A percentile compares a stretch with the other conserved stretches of the same genome.
phyloP scores from a whole-genome alignment of 2,888 invertebrate species.

The Blastobasis adustella region DNA sequence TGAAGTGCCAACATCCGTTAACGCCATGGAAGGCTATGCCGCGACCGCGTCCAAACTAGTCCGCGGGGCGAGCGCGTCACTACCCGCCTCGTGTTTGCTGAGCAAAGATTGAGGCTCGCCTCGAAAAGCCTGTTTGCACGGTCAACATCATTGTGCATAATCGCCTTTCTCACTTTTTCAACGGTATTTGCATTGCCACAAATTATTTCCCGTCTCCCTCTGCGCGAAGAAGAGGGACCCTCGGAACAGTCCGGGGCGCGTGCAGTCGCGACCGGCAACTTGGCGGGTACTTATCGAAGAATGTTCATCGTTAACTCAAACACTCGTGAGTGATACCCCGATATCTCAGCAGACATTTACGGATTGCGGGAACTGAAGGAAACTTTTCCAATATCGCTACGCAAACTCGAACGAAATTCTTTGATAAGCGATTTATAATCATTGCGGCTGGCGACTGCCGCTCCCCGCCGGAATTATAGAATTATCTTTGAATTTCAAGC shows the following conservation, averaged over 20 bases:
- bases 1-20: no score
- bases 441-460: slow-evolving; percentile 30
- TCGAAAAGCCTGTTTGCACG: slow-evolving; percentile 39
- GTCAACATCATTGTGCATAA: slow-evolving; percentile 57
- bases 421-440: slow-evolving; percentile 68
- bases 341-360: slow-evolving; percentile 46
- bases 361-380: slow-evolving; percentile 35
- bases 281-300: slow-evolving; percentile 15
- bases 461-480: slow-evolving; percentile 37
- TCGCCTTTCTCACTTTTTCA: slow-evolving; percentile 48
- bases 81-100: slow-evolving; percentile 31
- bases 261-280: no score
- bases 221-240: no score
- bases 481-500: slow-evolving; percentile 29
- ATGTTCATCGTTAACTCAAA: slow-evolving; percentile 29
- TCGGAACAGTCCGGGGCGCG: no score
- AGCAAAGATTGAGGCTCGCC: slow-evolving; percentile 43
- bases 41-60: no score
- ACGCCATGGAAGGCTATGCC: no score
- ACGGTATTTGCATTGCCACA: slow-evolving; percentile 29
- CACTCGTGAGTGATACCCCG: slow-evolving; percentile 32
- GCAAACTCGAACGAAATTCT: slow-evolving; percentile 45
- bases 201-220: not conserved
- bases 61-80: not conserved
- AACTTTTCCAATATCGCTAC: slow-evolving; percentile 62